These are phyloP conservation scores for Orchestia grillus DNA, from an alignment of 1,140 invertebrate genomes.

Conservation along the genomic window DNA sequence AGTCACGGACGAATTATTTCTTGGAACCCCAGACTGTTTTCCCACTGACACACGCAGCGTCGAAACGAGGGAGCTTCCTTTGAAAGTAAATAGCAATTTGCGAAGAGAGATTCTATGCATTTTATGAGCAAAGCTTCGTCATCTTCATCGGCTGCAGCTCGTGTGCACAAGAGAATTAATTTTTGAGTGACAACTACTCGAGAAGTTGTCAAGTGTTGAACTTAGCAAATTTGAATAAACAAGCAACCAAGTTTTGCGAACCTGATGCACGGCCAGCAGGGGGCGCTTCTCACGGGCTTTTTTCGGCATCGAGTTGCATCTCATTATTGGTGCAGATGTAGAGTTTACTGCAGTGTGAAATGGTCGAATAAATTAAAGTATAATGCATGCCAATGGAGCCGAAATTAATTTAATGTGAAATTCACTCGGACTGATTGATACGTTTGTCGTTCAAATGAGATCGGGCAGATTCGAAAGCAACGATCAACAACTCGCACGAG, in stretches of 20 bases:
- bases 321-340: not conserved
- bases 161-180: slow-evolving; percentile 43
- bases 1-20: no score
- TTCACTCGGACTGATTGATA: no score
- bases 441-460: not conserved
- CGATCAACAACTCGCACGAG: no score
- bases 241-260: slow-evolving; percentile 32
- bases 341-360: not conserved
- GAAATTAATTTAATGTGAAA: not conserved
- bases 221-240: slow-evolving; percentile 20
- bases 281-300: not conserved
- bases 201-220: slow-evolving; percentile 15
- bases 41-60: no score
- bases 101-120: no score
- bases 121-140: no score
- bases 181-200: not conserved
- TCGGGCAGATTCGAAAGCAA: no score
- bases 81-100: no score
- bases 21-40: no score
- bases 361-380: not conserved
- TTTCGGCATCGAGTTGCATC: not conserved
- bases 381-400: not conserved
- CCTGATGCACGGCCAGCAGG: not conserved
- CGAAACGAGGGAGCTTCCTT: no score
- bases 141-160: not conserved